These are phyloP conservation scores for Tachypleus tridentatus DNA, from an alignment of 1,140 invertebrate genomes.

Conservation along the genomic window DNA sequence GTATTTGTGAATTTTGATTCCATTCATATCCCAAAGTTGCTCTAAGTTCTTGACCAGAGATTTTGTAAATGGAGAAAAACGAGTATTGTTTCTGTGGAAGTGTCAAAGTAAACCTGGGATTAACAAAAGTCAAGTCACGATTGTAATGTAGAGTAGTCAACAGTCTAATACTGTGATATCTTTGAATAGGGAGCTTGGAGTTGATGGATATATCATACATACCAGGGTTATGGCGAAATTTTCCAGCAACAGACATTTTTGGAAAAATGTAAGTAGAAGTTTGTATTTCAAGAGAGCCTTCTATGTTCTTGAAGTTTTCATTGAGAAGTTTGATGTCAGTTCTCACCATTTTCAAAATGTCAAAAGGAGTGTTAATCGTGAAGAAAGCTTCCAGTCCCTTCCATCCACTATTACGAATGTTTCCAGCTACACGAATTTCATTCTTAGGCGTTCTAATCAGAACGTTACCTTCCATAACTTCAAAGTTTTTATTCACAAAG, in stretches of 20 bases:
- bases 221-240: conserved; percentile 11
- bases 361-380: conserved; percentile 26
- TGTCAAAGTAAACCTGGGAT: conserved; percentile 13
- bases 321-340: conserved; percentile 18
- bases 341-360: conserved; percentile 20
- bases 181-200: conserved; percentile 7
- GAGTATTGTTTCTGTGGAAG: conserved; percentile 9
- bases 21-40: background rate
- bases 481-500: conserved; percentile 7
- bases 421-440: conserved; percentile 16
- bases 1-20: background rate
- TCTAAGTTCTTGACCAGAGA: background rate
- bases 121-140: conserved; percentile 5
- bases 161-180: conserved; percentile 9
- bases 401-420: conserved; percentile 14
- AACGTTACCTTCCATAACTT: conserved; percentile 5
- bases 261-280: conserved; percentile 18
- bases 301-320: conserved; percentile 17
- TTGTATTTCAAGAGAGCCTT: conserved; percentile 20
- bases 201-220: conserved; percentile 20
- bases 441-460: conserved; percentile 6
- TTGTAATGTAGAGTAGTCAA: conserved; percentile 11
- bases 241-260: conserved; percentile 12
- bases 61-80: conserved; percentile 10
- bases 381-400: conserved; percentile 26